Percentiles rank a stretch among this genome's conserved stretches.
phyloP scores from a whole-genome alignment of 2,888 invertebrate species.

The Bugula neritina region DNA sequence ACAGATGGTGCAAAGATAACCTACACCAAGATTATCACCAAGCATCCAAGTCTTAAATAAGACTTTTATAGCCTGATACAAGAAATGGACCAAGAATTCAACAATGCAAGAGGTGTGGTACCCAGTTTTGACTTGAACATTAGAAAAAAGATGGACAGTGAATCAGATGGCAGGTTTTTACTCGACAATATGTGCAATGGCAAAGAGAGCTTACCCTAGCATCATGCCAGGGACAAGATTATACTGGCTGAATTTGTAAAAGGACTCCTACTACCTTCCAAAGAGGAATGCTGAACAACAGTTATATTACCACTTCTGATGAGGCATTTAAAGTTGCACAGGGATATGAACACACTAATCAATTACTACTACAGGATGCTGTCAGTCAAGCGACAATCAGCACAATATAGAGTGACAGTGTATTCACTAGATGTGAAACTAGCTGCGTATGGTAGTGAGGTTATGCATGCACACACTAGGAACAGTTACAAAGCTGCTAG shows the following conservation, averaged over 20 bases:
- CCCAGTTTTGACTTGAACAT: background rate
- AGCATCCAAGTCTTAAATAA: background rate
- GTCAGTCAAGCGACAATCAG: background rate
- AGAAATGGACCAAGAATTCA: background rate
- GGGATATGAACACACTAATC: background rate
- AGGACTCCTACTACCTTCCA: background rate
- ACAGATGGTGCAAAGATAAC: background rate
- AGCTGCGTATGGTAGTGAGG: too few species aligned
- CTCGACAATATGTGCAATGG: background rate
- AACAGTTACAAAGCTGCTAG: too few species aligned
- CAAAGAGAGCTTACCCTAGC: background rate
- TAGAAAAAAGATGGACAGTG: background rate
- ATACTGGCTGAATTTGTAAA: background rate
- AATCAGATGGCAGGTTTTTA: background rate
- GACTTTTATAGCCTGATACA: background rate
- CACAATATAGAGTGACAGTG: background rate
- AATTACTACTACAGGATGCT: background rate
- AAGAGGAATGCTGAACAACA: background rate
- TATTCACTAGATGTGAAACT: too few species aligned
- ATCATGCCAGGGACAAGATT: background rate
- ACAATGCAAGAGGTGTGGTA: background rate
- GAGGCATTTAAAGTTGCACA: background rate
- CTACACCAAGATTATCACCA: background rate
- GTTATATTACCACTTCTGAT: background rate
- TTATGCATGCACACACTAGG: too few species aligned